phyloP scores from a whole-genome alignment of 1,140 invertebrate genomes.

The Holcopasites calliopsidis region DNA sequence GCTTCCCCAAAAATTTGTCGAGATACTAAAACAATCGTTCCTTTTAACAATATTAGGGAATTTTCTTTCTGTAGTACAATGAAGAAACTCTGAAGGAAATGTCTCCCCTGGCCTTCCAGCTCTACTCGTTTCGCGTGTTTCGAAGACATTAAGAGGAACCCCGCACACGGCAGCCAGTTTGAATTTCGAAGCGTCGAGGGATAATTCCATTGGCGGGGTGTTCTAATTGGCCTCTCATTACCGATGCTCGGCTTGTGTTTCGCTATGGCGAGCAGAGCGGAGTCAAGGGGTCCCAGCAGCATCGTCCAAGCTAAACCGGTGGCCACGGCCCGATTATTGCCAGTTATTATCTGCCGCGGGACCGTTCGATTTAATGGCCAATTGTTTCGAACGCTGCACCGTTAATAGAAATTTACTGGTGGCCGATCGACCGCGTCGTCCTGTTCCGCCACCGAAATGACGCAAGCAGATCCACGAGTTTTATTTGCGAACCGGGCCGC shows the following conservation, averaged over 20 bases:
- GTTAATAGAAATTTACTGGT: constrained; percentile 78
- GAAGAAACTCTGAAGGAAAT: too few relatives aligned
- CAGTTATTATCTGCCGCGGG: constrained; percentile 77
- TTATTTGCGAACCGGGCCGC: not conserved
- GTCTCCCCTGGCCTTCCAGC: constrained; percentile 20
- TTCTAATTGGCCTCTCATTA: constrained; percentile 80
- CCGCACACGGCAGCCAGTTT: constrained; percentile 74
- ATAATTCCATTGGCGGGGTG: constrained; percentile 78
- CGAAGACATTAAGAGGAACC: constrained; percentile 71
- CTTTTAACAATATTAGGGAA: too few relatives aligned
- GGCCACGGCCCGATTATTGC: constrained; percentile 74
- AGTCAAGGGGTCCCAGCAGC: constrained; percentile 59
- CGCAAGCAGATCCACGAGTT: constrained; percentile 7
- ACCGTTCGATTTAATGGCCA: constrained; percentile 77
- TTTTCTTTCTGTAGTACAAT: too few relatives aligned
- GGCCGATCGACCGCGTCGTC: constrained; percentile 17
- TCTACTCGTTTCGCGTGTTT: constrained; percentile 71
- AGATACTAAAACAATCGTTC: too few relatives aligned
- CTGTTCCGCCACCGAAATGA: constrained; percentile 39
- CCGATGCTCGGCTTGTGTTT: constrained; percentile 78
- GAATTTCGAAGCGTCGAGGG: constrained; percentile 76
- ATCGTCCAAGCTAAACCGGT: constrained; percentile 69
- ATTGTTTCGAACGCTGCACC: constrained; percentile 75
- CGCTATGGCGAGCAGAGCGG: constrained; percentile 50
- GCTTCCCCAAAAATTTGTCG: too few relatives aligned